Evolutionary conservation across 2,888 invertebrate species (phyloP).

Genomic region (Drosophila conformis): DNA sequence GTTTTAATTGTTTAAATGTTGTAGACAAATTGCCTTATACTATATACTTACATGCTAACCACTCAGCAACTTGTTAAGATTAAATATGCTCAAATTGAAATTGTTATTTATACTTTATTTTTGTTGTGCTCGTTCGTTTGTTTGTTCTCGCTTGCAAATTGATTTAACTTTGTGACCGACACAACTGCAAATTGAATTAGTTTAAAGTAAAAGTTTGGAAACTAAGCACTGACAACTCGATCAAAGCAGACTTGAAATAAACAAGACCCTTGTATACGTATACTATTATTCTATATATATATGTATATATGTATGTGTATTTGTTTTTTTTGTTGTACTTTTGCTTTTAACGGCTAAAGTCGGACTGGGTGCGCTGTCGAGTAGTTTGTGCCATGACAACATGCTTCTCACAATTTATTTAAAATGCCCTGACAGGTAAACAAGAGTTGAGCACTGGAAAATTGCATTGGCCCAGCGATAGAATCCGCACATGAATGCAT

Average conservation of each 20-base stretch:
- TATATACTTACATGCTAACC: constrained; percentile 60
- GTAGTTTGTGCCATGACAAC: constrained; percentile 42
- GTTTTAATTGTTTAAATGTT: constrained; percentile 61
- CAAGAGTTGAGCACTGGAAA: constrained; percentile 43
- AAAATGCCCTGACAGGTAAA: constrained; percentile 34
- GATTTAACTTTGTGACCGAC: constrained; percentile 65
- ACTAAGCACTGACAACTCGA: constrained; percentile 56
- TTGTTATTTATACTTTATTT: constrained; percentile 8
- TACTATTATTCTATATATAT: constrained; percentile 15
- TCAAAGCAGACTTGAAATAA: constrained; percentile 53
- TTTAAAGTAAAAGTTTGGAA: constrained; percentile 51
- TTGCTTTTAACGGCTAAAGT: constrained; percentile 25
- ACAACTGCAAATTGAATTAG: constrained; percentile 65
- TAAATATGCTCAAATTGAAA: constrained; percentile 12
- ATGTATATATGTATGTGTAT: not conserved
- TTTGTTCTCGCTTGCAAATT: constrained; percentile 52
- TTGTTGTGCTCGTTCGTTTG: constrained; percentile 26
- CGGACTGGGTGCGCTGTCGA: constrained; percentile 31
- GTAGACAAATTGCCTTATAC: constrained; percentile 30
- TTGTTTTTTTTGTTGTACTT: constrained; percentile 28
- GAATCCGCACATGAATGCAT: constrained; percentile 53
- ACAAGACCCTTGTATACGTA: constrained; percentile 36
- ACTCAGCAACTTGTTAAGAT: constrained; percentile 37
- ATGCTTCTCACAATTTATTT: constrained; percentile 42
- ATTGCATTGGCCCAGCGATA: constrained; percentile 40